Conservation (phyloP, 2,888 invertebrate genomes). For the Zele albiditarsus region DNA sequence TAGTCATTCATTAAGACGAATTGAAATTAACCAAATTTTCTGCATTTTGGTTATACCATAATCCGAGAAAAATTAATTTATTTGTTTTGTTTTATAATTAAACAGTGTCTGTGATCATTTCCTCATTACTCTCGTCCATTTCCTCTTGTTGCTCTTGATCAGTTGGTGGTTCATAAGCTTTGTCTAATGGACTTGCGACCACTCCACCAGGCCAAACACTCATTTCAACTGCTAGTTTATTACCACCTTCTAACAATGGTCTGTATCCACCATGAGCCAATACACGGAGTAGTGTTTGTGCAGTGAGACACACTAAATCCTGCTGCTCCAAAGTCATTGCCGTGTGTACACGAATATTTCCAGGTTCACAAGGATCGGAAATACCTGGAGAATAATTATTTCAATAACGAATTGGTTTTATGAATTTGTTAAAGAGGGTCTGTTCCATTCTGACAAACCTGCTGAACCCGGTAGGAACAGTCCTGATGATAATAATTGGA, state of each 20-base stretch:
- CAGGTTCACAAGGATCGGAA: conserved; percentile 95
- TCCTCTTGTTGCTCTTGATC: conserved; percentile 84
- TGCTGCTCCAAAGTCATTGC: conserved; percentile 92
- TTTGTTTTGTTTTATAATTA: conserved; percentile 45
- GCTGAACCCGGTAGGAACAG: conserved; percentile 95
- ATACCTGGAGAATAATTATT: conserved; percentile 74
- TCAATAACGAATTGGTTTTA: not conserved
- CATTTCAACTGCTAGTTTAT: conserved; percentile 88
- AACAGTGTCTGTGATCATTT: conserved; percentile 77
- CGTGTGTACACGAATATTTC: conserved; percentile 91
- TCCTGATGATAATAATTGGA: conserved; percentile 94
- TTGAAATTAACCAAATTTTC: not conserved
- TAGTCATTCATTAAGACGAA: conserved; percentile 33
- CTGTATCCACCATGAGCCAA: conserved; percentile 95
- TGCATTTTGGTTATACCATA: not conserved
- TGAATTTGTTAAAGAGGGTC: no score
- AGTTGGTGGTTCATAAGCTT: conserved; percentile 89
- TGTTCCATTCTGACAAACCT: conserved; percentile 71
- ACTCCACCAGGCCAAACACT: conserved; percentile 95
- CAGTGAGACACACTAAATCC: conserved; percentile 94
- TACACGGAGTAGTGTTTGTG: conserved; percentile 93
- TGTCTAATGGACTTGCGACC: conserved; percentile 94
- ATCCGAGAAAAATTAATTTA: not conserved
- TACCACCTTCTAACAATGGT: conserved; percentile 83
- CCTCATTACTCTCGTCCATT: conserved; percentile 80